Base-by-base conservation (phyloP, 2,888 invertebrate species). In the Nymphalis urticae region DNA sequence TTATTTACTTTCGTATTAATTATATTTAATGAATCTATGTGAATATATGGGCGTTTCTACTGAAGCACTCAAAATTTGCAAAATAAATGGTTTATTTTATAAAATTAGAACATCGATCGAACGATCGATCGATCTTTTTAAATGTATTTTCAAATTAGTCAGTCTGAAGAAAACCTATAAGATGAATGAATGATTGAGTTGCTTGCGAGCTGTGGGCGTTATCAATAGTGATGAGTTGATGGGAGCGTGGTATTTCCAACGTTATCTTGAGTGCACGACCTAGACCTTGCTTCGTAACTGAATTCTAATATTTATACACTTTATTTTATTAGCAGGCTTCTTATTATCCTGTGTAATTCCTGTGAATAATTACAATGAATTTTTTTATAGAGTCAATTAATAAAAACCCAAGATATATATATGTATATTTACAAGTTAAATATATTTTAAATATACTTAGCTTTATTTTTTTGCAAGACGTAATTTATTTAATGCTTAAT, bases 241-340 rank as follows among this genome's bases (percentile, higher is more conserved):
- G 54, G 48, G 47, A 56, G 7, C 64, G 27, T 27, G 58, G 62
- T 58, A 65, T 67, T 64, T 58, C 53, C 67, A 58, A 64, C 59
- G 59, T 67, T 70, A 64, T 70, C 62, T 48, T 21, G 47, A 51
- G 53, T 27, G 48, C 47, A 24, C 61, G 59, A 67, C 72, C 72
- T 64, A 64, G 64, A 67, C 64, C 62, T 67, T 67, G 69, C 13
- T 56, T 27, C 13, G 32, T 58, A 58, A 42, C 58, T 19, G 58
- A 58, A 42, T 58, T 19, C n/a, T 16, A 27, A 54, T 54, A 6
- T 54, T 4, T n/a, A 8, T n/a, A 16, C 32, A 16, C 19, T 19
- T n/a, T 42, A 7, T 10, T n/a, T 10, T 42, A 19, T 10, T 9
- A 19, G 17, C 19, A 13, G 17, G 17, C n/a, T 56, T 7, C n/a